Conservation (phyloP, 2,113 vertebrate species). For the Motacilla alba region DNA sequence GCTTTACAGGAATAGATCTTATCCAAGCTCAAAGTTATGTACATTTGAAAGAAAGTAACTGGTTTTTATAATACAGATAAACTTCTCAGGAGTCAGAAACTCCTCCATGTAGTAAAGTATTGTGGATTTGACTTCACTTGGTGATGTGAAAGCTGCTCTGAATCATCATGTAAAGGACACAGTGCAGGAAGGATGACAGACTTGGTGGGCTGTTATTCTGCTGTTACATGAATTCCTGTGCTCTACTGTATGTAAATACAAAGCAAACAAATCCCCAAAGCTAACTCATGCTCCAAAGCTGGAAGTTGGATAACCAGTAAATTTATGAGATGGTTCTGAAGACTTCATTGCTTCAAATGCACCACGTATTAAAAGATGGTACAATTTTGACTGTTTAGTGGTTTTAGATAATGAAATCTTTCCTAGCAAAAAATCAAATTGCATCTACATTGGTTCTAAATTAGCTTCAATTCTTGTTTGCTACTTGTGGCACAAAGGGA, state of each 20-base stretch:
- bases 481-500: background rate
- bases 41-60: background rate
- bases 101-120: background rate
- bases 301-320: background rate
- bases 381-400: background rate
- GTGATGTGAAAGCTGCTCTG: background rate
- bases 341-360: background rate
- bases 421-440: background rate
- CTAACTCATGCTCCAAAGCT: background rate
- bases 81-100: background rate
- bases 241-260: background rate
- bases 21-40: background rate
- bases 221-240: background rate
- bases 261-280: background rate
- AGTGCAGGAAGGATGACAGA: background rate
- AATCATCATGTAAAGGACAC: background rate
- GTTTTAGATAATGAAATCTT: background rate
- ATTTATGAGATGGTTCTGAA: background rate
- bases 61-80: background rate
- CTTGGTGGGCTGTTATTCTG: background rate
- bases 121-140: background rate
- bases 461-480: background rate
- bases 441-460: background rate
- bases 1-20: background rate
- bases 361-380: background rate